Percentiles rank a stretch among this genome's conserved stretches.
Conservation (phyloP, 2,113 vertebrate genomes). For the Sander vitreus region DNA sequence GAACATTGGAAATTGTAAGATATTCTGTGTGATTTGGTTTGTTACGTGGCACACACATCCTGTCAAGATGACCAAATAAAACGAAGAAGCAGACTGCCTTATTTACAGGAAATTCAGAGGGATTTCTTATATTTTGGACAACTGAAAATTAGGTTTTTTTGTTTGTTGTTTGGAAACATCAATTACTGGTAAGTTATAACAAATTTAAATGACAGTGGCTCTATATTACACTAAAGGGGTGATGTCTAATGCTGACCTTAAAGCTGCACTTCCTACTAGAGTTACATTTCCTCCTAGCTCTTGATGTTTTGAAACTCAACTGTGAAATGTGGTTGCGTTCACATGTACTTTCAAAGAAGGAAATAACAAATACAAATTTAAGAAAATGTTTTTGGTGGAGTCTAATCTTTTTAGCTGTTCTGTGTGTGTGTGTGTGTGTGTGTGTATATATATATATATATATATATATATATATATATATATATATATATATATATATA, state of each 20-base stretch:
- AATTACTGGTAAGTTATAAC: not conserved
- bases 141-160: not conserved
- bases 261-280: conserved; percentile 26
- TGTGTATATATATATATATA: too few relatives aligned
- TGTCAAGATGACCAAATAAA: not conserved
- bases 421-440: too few relatives aligned
- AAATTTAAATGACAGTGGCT: not conserved
- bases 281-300: conserved; percentile 35
- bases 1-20: not conserved
- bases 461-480: too few relatives aligned
- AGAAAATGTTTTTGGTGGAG: not conserved
- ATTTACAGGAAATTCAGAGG: not conserved
- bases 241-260: not conserved
- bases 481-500: too few relatives aligned
- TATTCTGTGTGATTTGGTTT: not conserved
- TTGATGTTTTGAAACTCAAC: conserved; percentile 32
- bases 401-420: not conserved
- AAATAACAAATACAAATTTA: not conserved
- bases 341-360: not conserved
- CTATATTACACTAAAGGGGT: not conserved
- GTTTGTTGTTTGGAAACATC: not conserved
- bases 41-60: not conserved
- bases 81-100: not conserved
- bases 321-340: not conserved
- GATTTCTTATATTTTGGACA: not conserved